phyloP scores from a whole-genome alignment of 1,140 invertebrate species.

The Diabrotica undecimpunctata region DNA sequence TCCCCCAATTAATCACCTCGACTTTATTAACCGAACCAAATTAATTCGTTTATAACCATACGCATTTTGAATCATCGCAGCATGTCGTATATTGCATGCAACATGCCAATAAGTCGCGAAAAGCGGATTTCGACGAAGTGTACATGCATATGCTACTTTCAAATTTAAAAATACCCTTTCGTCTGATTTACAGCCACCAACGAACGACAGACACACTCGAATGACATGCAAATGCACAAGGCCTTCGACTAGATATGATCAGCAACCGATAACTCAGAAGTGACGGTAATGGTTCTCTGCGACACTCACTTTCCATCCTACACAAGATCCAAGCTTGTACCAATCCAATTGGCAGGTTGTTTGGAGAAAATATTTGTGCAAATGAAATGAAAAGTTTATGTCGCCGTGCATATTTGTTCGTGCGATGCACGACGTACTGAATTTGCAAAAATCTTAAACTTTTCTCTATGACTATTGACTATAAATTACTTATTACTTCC shows the following conservation, averaged over 20 bases:
- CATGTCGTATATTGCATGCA: not conserved
- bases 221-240: slow-evolving; percentile 10
- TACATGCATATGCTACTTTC: not conserved
- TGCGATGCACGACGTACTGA: too few species aligned
- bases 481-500: too few species aligned
- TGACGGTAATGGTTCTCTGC: slow-evolving; percentile 4
- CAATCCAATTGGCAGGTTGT: not conserved
- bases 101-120: slow-evolving; percentile 5
- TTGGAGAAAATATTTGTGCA: not conserved
- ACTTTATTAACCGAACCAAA: too few species aligned
- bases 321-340: not conserved
- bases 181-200: not conserved
- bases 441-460: too few species aligned
- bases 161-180: not conserved
- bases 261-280: not conserved
- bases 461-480: too few species aligned
- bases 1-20: too few species aligned
- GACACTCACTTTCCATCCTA: slow-evolving; percentile 4
- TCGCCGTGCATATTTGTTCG: not conserved
- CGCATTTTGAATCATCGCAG: not conserved
- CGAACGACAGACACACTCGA: slow-evolving; percentile 1
- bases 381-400: not conserved
- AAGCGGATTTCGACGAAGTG: not conserved
- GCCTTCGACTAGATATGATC: not conserved
- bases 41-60: not conserved